Percentiles rank a stretch among this genome's conserved stretches.
Evolutionary conservation across 2,797 vertebrate genomes (phyloP).

Genomic region (Aphelocoma californica): DNA sequence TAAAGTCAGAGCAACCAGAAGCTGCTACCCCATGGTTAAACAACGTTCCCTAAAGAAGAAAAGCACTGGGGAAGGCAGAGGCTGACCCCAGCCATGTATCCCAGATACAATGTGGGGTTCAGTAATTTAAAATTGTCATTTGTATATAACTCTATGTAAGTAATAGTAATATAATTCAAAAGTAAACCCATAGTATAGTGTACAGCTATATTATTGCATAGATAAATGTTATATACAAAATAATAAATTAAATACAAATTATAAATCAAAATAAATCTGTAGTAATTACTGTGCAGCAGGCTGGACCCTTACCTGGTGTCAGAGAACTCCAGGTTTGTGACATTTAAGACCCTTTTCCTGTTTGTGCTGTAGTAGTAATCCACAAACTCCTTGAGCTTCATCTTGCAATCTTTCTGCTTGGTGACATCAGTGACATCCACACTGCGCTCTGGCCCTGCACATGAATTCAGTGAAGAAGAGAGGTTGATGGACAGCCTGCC

Average conservation of each 20-base stretch:
- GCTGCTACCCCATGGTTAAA: not conserved
- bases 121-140: not conserved
- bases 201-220: not conserved
- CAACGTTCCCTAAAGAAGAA: not conserved
- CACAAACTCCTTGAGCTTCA: constrained; percentile 99
- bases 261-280: not conserved
- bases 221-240: not conserved
- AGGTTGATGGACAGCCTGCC: not conserved
- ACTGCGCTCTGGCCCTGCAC: constrained; percentile 86
- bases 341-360: constrained; percentile 93
- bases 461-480: not conserved
- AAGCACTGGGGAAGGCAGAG: not conserved
- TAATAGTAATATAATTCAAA: not conserved
- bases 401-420: constrained; percentile 94
- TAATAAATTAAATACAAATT: not conserved
- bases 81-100: accelerated
- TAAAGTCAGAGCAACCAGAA: not conserved
- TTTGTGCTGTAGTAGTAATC: constrained; percentile 98
- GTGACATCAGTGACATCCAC: constrained; percentile 95
- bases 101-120: accelerated
- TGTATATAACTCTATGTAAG: not conserved
- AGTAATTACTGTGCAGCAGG: not conserved
- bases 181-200: not conserved
- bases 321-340: constrained; percentile 95
- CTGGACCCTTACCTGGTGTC: constrained; percentile 83